A percentile compares a stretch with the other conserved stretches of the same genome.
These are phyloP conservation scores for Eupithecia vulgata DNA, from an alignment of 2,888 invertebrate species.

Conservation along the genomic window DNA sequence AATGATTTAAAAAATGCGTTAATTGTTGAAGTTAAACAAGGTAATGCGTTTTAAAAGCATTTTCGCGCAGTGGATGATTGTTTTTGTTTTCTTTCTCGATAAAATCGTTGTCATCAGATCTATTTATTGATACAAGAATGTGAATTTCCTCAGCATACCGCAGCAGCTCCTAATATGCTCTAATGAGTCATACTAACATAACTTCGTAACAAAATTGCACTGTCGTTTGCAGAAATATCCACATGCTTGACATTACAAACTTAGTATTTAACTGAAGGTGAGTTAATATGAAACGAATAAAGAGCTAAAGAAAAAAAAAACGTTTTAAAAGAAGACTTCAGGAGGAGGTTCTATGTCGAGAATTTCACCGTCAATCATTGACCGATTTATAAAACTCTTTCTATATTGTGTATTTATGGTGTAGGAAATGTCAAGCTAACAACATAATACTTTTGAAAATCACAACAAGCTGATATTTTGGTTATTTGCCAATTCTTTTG, in stretches of 20 bases:
- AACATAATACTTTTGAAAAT: too few species aligned
- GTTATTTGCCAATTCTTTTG: too few species aligned
- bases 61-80: background rate
- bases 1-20: background rate
- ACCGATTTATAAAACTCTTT: too few species aligned
- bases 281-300: background rate
- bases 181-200: constrained; percentile 38
- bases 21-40: background rate
- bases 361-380: too few species aligned
- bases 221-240: constrained; percentile 35
- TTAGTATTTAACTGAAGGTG: constrained; percentile 26
- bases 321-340: too few species aligned
- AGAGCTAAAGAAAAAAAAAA: background rate
- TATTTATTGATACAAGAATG: constrained; percentile 16
- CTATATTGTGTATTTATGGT: too few species aligned
- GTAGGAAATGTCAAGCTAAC: too few species aligned
- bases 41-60: background rate
- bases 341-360: too few species aligned
- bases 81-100: background rate
- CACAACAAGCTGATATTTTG: too few species aligned
- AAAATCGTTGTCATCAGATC: background rate
- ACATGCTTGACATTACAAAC: constrained; percentile 34
- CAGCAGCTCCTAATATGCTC: constrained; percentile 34
- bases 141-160: constrained; percentile 16
- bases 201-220: constrained; percentile 19